Conservation (phyloP, 2,797 vertebrate genomes). For the Gymnocypris eckloni region DNA sequence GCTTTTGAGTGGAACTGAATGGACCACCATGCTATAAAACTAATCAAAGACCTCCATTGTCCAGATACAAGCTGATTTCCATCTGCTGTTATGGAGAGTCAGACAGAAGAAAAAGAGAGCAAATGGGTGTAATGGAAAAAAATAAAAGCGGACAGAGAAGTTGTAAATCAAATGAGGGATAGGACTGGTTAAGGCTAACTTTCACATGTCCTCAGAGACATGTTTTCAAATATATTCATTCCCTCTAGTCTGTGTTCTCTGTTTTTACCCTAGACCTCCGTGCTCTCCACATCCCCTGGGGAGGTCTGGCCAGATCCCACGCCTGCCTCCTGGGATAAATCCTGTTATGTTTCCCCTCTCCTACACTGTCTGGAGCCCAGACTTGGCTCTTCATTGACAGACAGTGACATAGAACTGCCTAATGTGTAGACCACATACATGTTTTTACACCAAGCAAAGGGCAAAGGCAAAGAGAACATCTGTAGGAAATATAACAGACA, state of each 20-base stretch:
- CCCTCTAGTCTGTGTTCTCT: conserved; percentile 65
- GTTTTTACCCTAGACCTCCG: conserved; percentile 59
- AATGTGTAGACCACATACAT: conserved; percentile 14
- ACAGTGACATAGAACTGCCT: conserved; percentile 14
- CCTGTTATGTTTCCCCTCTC: conserved; percentile 54
- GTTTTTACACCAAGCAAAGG: background rate
- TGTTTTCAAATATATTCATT: conserved; percentile 45
- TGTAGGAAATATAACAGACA: background rate
- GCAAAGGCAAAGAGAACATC: background rate
- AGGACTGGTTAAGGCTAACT: conserved; percentile 52
- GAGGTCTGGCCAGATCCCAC: conserved; percentile 58
- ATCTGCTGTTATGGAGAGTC: conserved; percentile 64
- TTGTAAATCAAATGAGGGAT: conserved; percentile 71
- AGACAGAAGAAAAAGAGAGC: conserved; percentile 21
- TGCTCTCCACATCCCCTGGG: conserved; percentile 66
- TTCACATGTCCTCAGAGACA: conserved; percentile 38
- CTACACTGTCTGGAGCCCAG: conserved; percentile 35
- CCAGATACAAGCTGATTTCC: conserved; percentile 65
- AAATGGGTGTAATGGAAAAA: conserved; percentile 18
- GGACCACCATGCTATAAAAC: conserved; percentile 69
- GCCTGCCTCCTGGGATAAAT: conserved; percentile 67
- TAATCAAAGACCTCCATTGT: conserved; percentile 75
- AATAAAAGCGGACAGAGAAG: conserved; percentile 61
- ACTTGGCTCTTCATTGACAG: conserved; percentile 28
- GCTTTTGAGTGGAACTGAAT: conserved; percentile 48